These are phyloP conservation scores for Neoitamus cyanurus DNA, from an alignment of 2,888 invertebrate species.

Conservation along the genomic window DNA sequence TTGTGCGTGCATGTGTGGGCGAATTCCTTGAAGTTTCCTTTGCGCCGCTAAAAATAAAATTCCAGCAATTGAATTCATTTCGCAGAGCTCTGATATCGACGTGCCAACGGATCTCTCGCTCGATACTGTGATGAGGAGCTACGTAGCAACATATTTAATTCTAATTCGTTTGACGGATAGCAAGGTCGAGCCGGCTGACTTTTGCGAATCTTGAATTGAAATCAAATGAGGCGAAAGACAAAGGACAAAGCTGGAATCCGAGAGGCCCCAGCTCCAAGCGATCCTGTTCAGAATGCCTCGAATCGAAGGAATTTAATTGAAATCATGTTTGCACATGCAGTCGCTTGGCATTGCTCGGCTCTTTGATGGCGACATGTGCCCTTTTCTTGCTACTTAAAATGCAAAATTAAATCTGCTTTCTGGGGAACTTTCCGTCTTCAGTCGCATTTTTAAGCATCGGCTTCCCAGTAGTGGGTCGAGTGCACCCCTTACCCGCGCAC, in stretches of 20 bases:
- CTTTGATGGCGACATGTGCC: conserved; percentile 35
- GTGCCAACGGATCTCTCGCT: background rate
- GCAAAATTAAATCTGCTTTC: conserved; percentile 50
- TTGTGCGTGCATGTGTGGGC: background rate
- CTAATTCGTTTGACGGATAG: conserved; percentile 15
- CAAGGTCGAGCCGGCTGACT: background rate
- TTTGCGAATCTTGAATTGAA: conserved; percentile 21
- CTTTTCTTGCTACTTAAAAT: conserved; percentile 48
- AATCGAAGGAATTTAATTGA: conserved; percentile 67
- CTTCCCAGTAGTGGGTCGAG: background rate
- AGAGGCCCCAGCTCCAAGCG: background rate
- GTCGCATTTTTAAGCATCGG: conserved; percentile 18
- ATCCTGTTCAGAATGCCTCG: conserved; percentile 14
- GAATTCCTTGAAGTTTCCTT: background rate
- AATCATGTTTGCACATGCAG: conserved; percentile 60
- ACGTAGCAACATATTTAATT: background rate
- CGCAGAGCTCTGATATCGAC: background rate
- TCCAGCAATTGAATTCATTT: conserved; percentile 2
- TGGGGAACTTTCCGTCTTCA: conserved; percentile 23
- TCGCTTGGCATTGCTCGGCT: background rate
- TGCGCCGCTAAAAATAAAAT: background rate
- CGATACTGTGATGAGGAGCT: background rate
- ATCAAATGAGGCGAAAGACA: conserved; percentile 35
- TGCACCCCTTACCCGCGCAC: background rate
- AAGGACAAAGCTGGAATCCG: conserved; percentile 37